Conservation (phyloP, 1,140 invertebrate genomes). For the Cotesia typhae region DNA sequence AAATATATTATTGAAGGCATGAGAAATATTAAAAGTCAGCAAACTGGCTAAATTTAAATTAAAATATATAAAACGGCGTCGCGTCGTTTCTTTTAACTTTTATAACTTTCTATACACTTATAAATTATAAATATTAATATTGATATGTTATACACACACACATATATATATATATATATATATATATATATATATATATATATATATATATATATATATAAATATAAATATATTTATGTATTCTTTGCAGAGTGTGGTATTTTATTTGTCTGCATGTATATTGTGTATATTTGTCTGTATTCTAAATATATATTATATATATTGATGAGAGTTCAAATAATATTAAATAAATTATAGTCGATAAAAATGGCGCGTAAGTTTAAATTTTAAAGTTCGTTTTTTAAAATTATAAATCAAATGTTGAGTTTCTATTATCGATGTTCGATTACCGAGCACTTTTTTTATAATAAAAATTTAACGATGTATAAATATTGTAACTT, state of each 20-base stretch:
- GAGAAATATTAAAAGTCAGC: not conserved
- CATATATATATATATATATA: conserved; percentile 29
- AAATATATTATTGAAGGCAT: not conserved
- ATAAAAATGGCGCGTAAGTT: too few relatives aligned
- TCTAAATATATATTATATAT: not conserved
- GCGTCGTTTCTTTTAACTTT: conserved; percentile 52
- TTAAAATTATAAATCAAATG: too few relatives aligned
- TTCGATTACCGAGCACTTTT: conserved; percentile 4
- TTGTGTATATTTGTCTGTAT: conserved; percentile 7
- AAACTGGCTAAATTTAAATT: not conserved
- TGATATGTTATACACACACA: conserved; percentile 22
- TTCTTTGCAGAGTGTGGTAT: conserved; percentile 1
- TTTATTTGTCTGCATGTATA: not conserved
- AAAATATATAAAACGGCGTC: conserved; percentile 36
- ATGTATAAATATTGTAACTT: too few relatives aligned
- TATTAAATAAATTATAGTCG: too few relatives aligned
- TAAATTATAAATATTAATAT: conserved; percentile 15
- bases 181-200: conserved; percentile 28
- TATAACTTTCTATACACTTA: conserved; percentile 50
- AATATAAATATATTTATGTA: conserved; percentile 3
- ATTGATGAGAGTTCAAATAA: too few relatives aligned
- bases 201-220: conserved; percentile 36
- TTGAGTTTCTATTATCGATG: not conserved
- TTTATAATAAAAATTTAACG: not conserved
- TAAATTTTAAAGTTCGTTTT: too few relatives aligned